Conservation (phyloP, 1,140 invertebrate genomes). For the Plutomurus gul region DNA sequence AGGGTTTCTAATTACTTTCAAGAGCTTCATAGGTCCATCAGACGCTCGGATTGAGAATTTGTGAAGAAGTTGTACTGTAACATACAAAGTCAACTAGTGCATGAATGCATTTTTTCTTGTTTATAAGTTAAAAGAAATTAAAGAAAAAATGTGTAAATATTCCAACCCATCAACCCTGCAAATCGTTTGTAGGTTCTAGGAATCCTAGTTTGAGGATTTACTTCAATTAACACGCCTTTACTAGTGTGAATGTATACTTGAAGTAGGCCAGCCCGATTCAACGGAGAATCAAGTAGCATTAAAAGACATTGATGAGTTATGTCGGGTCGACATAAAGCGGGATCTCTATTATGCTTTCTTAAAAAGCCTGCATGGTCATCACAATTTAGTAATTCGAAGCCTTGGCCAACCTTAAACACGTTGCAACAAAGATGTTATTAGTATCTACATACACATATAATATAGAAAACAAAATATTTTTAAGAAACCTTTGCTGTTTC, state of each 20-base stretch:
- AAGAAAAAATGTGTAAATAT: background rate
- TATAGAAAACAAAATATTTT: slow-evolving; percentile 38
- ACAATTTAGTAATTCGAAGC: slow-evolving; percentile 90
- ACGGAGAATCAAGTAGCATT: slow-evolving; percentile 94
- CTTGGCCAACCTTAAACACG: slow-evolving; percentile 73
- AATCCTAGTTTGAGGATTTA: slow-evolving; percentile 97
- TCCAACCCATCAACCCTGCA: slow-evolving; percentile 92
- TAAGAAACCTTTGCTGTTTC: slow-evolving; percentile 88
- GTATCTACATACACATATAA: slow-evolving; percentile 38
- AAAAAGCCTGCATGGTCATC: slow-evolving; percentile 87
- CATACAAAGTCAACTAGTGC: slow-evolving; percentile 45
- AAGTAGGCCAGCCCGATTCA: slow-evolving; percentile 86
- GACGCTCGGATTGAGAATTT: slow-evolving; percentile 90
- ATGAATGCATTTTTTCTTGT: background rate
- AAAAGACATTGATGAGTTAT: slow-evolving; percentile 93
- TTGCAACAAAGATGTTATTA: slow-evolving; percentile 53
- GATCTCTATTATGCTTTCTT: slow-evolving; percentile 81
- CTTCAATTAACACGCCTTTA: slow-evolving; percentile 97
- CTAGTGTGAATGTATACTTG: slow-evolving; percentile 93
- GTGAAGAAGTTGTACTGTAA: slow-evolving; percentile 92
- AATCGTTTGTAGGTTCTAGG: slow-evolving; percentile 98
- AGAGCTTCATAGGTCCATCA: slow-evolving; percentile 84
- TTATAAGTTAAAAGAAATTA: background rate
- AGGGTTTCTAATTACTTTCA: slow-evolving; percentile 98
- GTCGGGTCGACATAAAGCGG: slow-evolving; percentile 85